Base-by-base conservation (phyloP, 2,113 vertebrate genomes). In the Nothoprocta perdicaria region DNA sequence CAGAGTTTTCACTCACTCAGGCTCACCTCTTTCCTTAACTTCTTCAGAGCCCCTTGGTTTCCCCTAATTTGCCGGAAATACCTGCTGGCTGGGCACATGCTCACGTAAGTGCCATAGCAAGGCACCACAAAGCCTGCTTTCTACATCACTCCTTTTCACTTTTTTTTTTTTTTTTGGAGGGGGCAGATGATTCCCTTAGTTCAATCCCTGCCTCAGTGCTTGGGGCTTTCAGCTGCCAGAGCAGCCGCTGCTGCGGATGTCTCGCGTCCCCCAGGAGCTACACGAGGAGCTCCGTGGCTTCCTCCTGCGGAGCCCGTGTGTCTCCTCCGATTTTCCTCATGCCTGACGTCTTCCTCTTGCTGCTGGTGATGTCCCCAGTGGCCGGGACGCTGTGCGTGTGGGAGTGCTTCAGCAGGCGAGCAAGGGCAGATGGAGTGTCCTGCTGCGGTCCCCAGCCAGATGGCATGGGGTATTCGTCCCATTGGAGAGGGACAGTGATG, bases 301-400 rank as follows among this genome's bases (percentile, higher is more conserved):
- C 65, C 65, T 88, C 45, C 83, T 88, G 52, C 2, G 6, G 76
- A 94, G 92, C 83, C 80, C 60, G 80, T 29, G 84, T 0, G 88
- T 90, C 94, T 95, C 73, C 55, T 95, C 69, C 69, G 60, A 93
- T 96, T 95, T 95, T 84, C 65, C 68, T 92, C 90, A 90, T 0
- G 75, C 85, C 71, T 94, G 88, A 94, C 92, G 83, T 77, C 50
- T 90, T 94, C 83, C 72, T 85, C 69, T 83, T 83, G 68, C 72
- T 4, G 2, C 80, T 68, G 67, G 35, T 0, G 7, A 29, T 62
- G 60, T 90, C 73, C 65, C 40, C 24, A 6, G 33, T 48, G 81
- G 67, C 38, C 52, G 67, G 48, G 40, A 89, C 0, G 12, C 33
- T 79, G 52, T 67, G 74, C 55, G 58, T 18, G 50, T 80, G 69